phyloP scores from a whole-genome alignment of 2,113 vertebrate genomes.

The Clarias macrocephalus region DNA sequence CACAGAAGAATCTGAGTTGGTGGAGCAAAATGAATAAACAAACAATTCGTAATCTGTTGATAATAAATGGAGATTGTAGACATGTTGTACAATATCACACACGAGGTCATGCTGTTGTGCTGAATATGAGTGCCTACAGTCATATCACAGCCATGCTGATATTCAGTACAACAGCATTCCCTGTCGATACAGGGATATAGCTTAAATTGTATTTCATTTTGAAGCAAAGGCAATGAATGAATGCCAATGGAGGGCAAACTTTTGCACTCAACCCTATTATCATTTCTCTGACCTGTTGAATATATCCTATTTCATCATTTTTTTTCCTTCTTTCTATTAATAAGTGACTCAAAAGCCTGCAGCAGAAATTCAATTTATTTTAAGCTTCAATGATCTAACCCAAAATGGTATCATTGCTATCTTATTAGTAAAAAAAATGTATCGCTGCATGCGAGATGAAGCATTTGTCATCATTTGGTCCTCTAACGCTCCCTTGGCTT shows the following conservation, averaged over 20 bases:
- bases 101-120: no score
- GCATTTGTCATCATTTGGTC: slow-evolving; percentile 57
- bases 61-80: no score
- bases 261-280: not conserved
- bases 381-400: not conserved
- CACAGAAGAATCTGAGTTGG: no score
- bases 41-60: no score
- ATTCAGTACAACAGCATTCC: no score
- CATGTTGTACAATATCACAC: no score
- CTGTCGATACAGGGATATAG: no score
- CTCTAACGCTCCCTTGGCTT: slow-evolving; percentile 57
- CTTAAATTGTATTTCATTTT: no score
- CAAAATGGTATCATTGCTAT: not conserved
- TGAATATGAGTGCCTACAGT: no score
- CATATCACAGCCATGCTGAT: no score
- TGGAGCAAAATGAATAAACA: no score
- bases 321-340: slow-evolving; percentile 6
- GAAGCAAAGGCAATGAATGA: not conserved
- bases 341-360: not conserved
- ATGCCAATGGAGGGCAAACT: not conserved
- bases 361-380: slow-evolving; percentile 10
- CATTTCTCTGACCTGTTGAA: not conserved
- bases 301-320: not conserved
- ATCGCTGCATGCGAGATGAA: slow-evolving; percentile 33
- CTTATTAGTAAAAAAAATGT: slow-evolving; percentile 5